Percentiles rank a stretch among this genome's conserved stretches.
Conservation (phyloP, 1,140 invertebrate genomes). For the Harlomillsia oculata region DNA sequence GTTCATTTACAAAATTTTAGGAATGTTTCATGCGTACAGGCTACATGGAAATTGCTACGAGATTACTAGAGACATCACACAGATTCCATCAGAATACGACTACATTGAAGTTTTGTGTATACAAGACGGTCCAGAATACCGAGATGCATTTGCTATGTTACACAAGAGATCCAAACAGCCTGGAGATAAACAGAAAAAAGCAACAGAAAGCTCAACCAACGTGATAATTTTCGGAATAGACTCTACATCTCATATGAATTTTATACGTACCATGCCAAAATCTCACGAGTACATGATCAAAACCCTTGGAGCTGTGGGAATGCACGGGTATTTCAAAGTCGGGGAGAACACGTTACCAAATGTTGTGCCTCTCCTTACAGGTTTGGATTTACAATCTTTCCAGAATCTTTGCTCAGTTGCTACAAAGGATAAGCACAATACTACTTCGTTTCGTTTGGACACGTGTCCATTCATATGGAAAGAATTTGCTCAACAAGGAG, state of each 20-base stretch:
- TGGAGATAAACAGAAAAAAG: neutral
- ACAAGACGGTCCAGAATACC: neutral
- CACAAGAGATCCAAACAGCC: no score
- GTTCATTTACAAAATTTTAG: no score
- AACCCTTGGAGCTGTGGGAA: constrained; percentile 53
- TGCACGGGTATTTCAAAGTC: constrained; percentile 68
- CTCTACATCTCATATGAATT: constrained; percentile 72
- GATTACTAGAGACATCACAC: neutral
- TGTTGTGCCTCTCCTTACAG: constrained; percentile 37
- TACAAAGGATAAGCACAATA: no score
- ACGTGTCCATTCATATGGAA: constrained; percentile 17
- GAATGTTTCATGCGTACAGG: no score
- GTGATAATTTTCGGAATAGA: constrained; percentile 74
- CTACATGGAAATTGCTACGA: neutral
- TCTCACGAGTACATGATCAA: constrained; percentile 51
- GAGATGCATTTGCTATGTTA: constrained; percentile 8
- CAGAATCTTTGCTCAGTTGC: no score
- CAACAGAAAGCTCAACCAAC: constrained; percentile 46
- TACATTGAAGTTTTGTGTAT: constrained; percentile 4
- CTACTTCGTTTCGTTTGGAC: no score
- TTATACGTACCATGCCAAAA: constrained; percentile 67
- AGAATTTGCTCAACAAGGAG: neutral
- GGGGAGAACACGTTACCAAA: constrained; percentile 45
- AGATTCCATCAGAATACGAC: neutral
- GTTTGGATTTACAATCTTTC: constrained; percentile 14